Evolutionary conservation across 2,888 invertebrate genomes (phyloP), one percentile per base, ranked within the genome.

Genomic region (Lasius fuliginosus): DNA sequence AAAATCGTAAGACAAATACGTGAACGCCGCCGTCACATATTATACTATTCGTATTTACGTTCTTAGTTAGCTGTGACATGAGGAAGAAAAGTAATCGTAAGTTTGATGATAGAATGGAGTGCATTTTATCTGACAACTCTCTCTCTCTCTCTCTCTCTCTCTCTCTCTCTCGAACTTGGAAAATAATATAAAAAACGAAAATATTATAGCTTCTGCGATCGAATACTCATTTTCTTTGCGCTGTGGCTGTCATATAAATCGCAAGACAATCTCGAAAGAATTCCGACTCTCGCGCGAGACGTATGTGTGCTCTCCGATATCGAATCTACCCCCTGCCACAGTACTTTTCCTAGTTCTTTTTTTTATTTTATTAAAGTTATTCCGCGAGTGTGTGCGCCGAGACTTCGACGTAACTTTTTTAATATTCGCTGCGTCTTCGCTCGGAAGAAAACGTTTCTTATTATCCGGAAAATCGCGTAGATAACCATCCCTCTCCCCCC

Each of bases 391-490:
- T 68, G 68, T 64, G 40, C 71, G 46, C 73, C 73, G 18, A 58
- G 62, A 82, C 65, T 83, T 73, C 12, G 65, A 60, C 73, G 46
- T 58, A 85, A 87, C 83, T 85, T 85, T 87, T 84, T 85, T 85
- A 87, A 89, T 87, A 86, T 85, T 86, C 87, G 76, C 81, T 88
- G 64, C 67, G 62, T 81, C 68, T 76, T 84, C 82, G 87, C 84
- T 85, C 67, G 76, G 49, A 40, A 71, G 75, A 82, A 73, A 65
- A 53, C 60, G 49, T 68, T 69, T 71, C 83, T 83, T 83, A 58
- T 83, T 82, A 84, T 83, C 83, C n/a, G 49, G 58, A 69, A 69
- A 83, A 83, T 74, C 84, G 69, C n/a, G 33, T 23, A 53, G 79
- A 74, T 83, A 75, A 83, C 65, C 84, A 53, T 62, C 12, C 58